These are phyloP conservation scores for Mesitornis unicolor DNA, from an alignment of 2,113 vertebrate genomes.

Conservation along the genomic window DNA sequence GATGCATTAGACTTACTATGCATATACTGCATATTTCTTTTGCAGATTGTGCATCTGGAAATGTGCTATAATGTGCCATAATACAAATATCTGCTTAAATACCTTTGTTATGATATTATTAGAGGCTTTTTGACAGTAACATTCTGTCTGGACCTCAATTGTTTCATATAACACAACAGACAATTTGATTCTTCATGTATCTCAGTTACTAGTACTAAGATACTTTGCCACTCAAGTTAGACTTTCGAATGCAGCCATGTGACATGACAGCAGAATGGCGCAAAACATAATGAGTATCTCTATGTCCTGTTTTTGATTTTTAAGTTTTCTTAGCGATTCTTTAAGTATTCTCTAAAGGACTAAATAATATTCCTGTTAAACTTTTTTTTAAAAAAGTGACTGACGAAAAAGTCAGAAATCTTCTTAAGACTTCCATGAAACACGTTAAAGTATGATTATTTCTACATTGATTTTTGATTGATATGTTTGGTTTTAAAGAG, in stretches of 20 bases:
- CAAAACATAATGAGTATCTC: background rate
- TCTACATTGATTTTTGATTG: background rate
- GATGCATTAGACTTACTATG: background rate
- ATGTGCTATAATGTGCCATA: accelerated
- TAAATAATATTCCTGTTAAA: background rate
- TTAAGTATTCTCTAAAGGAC: background rate
- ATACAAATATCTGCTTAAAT: background rate
- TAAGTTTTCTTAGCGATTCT: background rate
- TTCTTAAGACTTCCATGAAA: background rate
- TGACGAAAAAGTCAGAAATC: too few relatives aligned
- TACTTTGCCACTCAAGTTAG: background rate
- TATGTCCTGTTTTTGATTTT: background rate
- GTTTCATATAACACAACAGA: background rate
- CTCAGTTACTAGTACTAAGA: background rate
- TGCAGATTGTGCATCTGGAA: background rate
- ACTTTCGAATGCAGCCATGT: background rate
- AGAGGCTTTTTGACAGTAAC: background rate
- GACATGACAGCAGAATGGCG: background rate
- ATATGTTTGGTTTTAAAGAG: background rate
- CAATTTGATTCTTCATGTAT: background rate
- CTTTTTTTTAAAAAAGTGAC: background rate
- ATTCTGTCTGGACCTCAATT: background rate
- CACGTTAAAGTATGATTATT: background rate
- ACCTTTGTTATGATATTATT: accelerated
- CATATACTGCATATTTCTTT: background rate